Conservation (phyloP, 1,140 invertebrate genomes). For the Batillaria attramentaria region DNA sequence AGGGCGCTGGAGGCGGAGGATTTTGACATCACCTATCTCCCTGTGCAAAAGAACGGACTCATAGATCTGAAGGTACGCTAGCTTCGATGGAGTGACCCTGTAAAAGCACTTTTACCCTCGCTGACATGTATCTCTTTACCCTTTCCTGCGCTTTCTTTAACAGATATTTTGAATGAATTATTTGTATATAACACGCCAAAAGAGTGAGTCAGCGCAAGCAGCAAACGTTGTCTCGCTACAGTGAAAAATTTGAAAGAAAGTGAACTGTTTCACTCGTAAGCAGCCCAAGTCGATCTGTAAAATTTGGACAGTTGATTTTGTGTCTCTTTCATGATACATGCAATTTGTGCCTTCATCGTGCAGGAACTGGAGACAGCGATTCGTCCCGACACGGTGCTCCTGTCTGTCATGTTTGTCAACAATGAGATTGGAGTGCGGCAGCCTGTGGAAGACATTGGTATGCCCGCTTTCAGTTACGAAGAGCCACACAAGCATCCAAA, state of each 20-base stretch:
- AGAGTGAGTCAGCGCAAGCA: too few species aligned
- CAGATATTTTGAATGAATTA: too few species aligned
- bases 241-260: too few species aligned
- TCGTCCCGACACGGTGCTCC: conserved; percentile 91
- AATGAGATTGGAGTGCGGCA: conserved; percentile 99
- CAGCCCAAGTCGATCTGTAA: neutral
- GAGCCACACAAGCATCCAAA: too few species aligned
- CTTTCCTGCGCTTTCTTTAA: conserved; percentile 13
- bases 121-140: neutral
- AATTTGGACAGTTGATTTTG: neutral
- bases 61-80: conserved; percentile 80
- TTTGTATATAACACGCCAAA: too few species aligned
- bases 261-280: neutral
- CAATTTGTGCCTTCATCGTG: too few species aligned
- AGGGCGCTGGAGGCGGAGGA: conserved; percentile 95
- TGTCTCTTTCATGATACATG: neutral
- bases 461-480: neutral
- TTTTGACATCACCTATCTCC: conserved; percentile 96
- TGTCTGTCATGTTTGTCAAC: conserved; percentile 98
- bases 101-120: neutral
- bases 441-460: conserved; percentile 92
- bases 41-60: conserved; percentile 91
- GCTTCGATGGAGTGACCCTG: neutral
- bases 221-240: too few species aligned
- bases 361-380: conserved; percentile 86